Evolutionary conservation across 2,888 invertebrate genomes (phyloP), one percentile per base, ranked within the genome.

Genomic region (Eulithis prunata): DNA sequence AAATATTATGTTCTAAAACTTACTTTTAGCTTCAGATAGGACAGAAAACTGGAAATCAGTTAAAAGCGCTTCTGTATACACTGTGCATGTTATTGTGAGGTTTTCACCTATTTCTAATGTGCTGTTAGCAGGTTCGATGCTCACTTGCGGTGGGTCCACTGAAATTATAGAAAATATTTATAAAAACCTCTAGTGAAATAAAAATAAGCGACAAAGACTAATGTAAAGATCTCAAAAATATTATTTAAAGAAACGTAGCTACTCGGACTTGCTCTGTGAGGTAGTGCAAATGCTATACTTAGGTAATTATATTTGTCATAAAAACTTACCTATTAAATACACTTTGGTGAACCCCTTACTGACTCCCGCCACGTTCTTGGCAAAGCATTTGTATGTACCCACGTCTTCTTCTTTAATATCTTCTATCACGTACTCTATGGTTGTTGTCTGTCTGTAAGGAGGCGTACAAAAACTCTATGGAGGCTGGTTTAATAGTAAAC

Each of bases 401-500:
- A 79, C 87, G 10, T 83, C 62, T 2, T 78, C 82, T 57, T 93
- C 87, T 0, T 68, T 79, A 78, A 86, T 89, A 74, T 83, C 84
- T 11, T 83, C 82, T 62, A 93, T 89, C 4, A 82, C 78, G 65
- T 86, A 86, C 14, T 91, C 87, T 47, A 90, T 71, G 0, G 82
- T 78, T 0, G 88, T 88, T n/a, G 88, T 90, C 71, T 91, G 92
- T 57, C 93, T 93, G 75, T 28, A 82, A 80, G 21, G 21, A 21
- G 21, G 21, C 21, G 21, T 21, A 21, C 21, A 1, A 21, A 21
- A 21, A 21, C 21, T 21, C 21, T 21, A 21, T 21, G 2, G 21
- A 21, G 21, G 21, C 21, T 21, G 21, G 21, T 21, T 21, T 21
- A 21, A 21, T 21, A 21, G 2, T 21, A 2, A 21, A 21, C 21